Conservation (phyloP, 2,113 vertebrate genomes). For the Trachemys scripta region DNA sequence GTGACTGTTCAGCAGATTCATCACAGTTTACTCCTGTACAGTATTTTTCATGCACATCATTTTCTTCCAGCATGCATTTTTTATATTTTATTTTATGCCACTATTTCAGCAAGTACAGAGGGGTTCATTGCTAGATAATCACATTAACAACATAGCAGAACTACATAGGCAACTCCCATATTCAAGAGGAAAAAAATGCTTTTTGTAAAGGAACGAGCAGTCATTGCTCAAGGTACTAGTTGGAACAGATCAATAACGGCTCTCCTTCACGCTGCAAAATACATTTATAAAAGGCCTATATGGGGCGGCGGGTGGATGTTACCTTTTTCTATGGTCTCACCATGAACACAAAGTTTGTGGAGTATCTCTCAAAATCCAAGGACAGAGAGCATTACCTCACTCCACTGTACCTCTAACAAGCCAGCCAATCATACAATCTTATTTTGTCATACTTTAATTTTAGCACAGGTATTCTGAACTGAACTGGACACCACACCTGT, state of each 20-base stretch:
- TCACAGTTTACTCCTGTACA: not conserved
- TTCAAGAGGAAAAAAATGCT: not conserved
- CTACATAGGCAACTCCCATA: fast-evolving
- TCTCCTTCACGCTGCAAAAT: not conserved
- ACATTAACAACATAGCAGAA: not conserved
- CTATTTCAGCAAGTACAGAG: not conserved
- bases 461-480: not conserved
- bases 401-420: not conserved
- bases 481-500: not conserved
- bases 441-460: not conserved
- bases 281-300: not conserved
- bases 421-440: fast-evolving
- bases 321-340: not conserved
- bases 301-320: not conserved
- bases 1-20: not conserved
- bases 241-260: not conserved
- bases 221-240: not conserved
- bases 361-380: not conserved
- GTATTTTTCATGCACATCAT: not conserved
- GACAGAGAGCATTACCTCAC: not conserved
- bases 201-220: not conserved
- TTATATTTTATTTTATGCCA: not conserved
- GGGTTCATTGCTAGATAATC: not conserved
- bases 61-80: not conserved
- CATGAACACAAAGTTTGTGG: not conserved